Evolutionary conservation across 2,888 invertebrate species (phyloP).

Genomic region (Drosophila barbarae): DNA sequence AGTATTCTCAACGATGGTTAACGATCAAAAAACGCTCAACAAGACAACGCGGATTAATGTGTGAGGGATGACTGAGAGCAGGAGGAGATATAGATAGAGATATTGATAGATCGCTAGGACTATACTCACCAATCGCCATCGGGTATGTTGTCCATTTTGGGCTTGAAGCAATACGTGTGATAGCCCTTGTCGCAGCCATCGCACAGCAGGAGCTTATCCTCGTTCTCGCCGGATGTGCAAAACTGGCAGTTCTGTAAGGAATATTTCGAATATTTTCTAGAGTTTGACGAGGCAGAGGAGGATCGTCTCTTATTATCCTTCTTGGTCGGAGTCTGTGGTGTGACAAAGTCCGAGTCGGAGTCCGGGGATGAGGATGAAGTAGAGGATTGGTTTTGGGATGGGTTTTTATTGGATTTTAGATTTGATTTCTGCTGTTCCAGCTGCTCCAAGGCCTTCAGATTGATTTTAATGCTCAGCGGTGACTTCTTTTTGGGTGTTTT

Average conservation of each 20-base stretch:
- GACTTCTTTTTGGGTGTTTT: slow-evolving; percentile 37
- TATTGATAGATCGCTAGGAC: neutral
- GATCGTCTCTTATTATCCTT: slow-evolving; percentile 49
- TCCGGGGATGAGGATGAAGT: slow-evolving; percentile 48
- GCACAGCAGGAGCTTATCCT: slow-evolving; percentile 95
- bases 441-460: slow-evolving; percentile 66
- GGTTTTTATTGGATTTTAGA: slow-evolving; percentile 5
- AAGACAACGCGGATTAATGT: slow-evolving; percentile 45
- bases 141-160: slow-evolving; percentile 96
- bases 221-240: slow-evolving; percentile 97
- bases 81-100: neutral
- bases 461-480: slow-evolving; percentile 70
- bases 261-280: slow-evolving; percentile 77
- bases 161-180: slow-evolving; percentile 99
- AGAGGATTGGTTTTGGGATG: slow-evolving; percentile 23
- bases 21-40: slow-evolving; percentile 39
- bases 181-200: slow-evolving; percentile 99
- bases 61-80: slow-evolving; percentile 26
- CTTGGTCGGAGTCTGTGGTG: slow-evolving; percentile 38
- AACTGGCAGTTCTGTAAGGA: slow-evolving; percentile 95
- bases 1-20: slow-evolving; percentile 29
- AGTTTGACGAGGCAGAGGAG: slow-evolving; percentile 62
- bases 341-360: slow-evolving; percentile 50
- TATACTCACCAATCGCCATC: slow-evolving; percentile 95
- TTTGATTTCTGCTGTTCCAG: slow-evolving; percentile 2